Evolutionary conservation across 1,140 invertebrate species (phyloP).

Genomic region (Stenopsyche tienmushanensis): DNA sequence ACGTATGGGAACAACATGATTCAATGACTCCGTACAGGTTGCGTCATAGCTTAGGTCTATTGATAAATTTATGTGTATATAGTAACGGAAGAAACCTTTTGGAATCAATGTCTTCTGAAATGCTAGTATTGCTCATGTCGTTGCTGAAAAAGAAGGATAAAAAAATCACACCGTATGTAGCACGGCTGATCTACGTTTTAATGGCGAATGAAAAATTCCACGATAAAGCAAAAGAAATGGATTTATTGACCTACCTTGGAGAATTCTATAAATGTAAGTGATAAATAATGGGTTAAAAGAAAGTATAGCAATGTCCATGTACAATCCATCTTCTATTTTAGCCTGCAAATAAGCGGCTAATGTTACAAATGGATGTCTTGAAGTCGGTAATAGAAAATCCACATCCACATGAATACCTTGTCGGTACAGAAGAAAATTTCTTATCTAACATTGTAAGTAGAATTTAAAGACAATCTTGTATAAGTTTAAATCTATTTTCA

Average conservation of each 20-base stretch:
- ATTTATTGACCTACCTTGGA: constrained; percentile 23
- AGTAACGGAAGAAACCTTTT: constrained; percentile 22
- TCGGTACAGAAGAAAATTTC: constrained; percentile 30
- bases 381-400: constrained; percentile 33
- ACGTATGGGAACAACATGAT: constrained; percentile 28
- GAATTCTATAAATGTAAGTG: constrained; percentile 28
- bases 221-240: constrained; percentile 32
- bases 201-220: constrained; percentile 37
- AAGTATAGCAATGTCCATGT: neutral
- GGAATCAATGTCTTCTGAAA: constrained; percentile 29
- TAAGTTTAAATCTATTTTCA: neutral
- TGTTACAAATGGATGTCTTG: constrained; percentile 34
- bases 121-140: constrained; percentile 25
- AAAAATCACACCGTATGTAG: constrained; percentile 33
- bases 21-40: constrained; percentile 33
- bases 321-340: constrained; percentile 12
- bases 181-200: constrained; percentile 34
- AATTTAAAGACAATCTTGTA: neutral
- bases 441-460: constrained; percentile 38
- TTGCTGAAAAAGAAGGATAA: constrained; percentile 35
- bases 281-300: neutral
- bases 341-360: constrained; percentile 34
- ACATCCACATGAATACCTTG: constrained; percentile 27
- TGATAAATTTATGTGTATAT: constrained; percentile 35
- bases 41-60: constrained; percentile 31